These are phyloP conservation scores for Linyphia triangularis DNA, from an alignment of 2,888 invertebrate genomes.

Conservation along the genomic window DNA sequence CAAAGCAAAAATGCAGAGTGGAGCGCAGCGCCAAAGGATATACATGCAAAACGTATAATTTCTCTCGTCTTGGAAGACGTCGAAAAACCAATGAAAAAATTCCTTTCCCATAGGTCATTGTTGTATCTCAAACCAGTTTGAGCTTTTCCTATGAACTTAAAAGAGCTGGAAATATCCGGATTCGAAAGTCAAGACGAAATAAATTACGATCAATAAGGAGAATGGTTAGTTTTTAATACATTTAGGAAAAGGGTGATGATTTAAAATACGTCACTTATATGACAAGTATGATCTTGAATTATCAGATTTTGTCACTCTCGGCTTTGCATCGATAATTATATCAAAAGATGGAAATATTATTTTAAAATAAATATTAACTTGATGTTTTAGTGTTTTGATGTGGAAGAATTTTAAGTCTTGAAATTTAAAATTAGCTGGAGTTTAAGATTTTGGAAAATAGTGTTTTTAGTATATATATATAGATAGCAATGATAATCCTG, in stretches of 20 bases:
- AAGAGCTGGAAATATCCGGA: background rate
- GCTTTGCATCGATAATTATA: no score
- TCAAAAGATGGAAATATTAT: no score
- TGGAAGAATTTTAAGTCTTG: no score
- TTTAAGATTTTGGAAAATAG: no score
- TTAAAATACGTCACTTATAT: no score
- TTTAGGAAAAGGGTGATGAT: background rate
- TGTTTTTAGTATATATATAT: no score
- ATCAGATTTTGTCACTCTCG: no score
- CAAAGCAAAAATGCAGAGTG: slow-evolving; percentile 3
- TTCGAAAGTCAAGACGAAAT: background rate
- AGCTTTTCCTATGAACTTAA: background rate
- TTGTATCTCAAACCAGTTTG: background rate
- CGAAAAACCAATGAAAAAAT: background rate
- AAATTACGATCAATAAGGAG: background rate
- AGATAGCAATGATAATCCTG: no score
- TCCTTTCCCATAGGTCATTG: background rate
- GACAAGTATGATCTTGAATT: no score
- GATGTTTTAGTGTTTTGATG: no score
- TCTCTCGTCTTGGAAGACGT: background rate
- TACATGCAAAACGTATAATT: background rate
- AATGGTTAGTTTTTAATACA: background rate
- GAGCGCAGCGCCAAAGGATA: background rate
- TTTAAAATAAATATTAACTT: no score
- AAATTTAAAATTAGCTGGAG: no score